Percentiles rank a stretch among this genome's conserved stretches.
Conservation (phyloP, 2,797 vertebrate species). For the Crax fasciolata region DNA sequence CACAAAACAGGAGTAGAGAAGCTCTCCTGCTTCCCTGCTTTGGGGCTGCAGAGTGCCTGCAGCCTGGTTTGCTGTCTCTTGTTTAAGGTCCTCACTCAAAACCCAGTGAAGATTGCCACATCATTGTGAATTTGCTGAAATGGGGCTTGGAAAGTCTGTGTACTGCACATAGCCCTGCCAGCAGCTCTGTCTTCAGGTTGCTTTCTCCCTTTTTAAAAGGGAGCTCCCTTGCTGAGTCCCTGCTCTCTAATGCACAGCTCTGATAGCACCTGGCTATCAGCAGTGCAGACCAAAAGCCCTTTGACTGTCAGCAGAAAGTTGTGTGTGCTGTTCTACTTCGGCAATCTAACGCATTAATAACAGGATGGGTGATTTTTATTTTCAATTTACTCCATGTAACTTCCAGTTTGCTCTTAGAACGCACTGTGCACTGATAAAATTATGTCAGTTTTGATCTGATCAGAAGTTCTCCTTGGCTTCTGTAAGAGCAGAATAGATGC, state of each 20-base stretch:
- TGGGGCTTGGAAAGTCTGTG: neutral
- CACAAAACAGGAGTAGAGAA: neutral
- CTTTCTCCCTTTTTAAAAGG: neutral
- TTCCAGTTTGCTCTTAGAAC: conserved; percentile 23
- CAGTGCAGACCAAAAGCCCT: neutral
- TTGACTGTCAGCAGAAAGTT: neutral
- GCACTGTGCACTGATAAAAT: neutral
- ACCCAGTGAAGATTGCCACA: neutral
- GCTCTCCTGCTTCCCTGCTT: neutral
- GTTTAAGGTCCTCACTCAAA: neutral
- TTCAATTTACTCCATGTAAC: neutral
- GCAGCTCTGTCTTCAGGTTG: neutral
- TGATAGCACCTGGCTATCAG: neutral
- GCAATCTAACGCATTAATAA: neutral
- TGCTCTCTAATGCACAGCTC: neutral
- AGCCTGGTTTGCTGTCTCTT: neutral
- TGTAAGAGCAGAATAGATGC: neutral
- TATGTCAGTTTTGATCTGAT: neutral
- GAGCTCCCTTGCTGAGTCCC: neutral
- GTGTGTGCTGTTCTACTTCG: neutral
- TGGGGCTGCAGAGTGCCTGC: neutral
- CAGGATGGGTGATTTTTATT: neutral
- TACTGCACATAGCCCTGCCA: neutral
- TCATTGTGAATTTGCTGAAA: neutral
- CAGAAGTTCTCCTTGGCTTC: conserved; percentile 9